Conservation (phyloP, 1,140 invertebrate species). For the Heliothis subflexa region DNA sequence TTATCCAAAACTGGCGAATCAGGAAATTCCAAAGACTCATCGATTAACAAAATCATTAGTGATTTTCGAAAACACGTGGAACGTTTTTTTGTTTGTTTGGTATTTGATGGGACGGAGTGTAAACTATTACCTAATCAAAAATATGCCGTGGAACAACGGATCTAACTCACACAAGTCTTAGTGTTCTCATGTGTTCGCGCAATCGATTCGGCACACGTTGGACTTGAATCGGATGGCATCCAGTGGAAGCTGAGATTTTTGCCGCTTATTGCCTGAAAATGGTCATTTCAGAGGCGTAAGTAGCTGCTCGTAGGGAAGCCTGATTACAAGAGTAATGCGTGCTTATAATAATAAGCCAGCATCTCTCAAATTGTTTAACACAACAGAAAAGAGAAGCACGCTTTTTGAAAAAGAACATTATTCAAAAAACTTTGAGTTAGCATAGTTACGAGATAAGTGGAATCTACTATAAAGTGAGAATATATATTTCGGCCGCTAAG, state of each 20-base stretch:
- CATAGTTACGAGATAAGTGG: no score
- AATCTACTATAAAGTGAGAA: no score
- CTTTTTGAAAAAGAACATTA: no score
- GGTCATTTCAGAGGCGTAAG: background rate
- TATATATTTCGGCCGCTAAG: no score
- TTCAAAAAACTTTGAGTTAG: no score
- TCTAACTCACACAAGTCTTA: conserved; percentile 45
- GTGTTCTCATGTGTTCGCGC: conserved; percentile 51
- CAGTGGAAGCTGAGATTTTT: background rate
- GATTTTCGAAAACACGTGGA: background rate
- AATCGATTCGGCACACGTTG: conserved; percentile 68
- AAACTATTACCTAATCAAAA: conserved; percentile 57
- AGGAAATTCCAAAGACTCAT: conserved; percentile 4
- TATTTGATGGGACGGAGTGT: background rate
- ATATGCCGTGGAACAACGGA: conserved; percentile 53
- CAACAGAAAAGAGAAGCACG: no score
- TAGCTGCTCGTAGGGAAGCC: no score
- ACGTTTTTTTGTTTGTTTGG: background rate
- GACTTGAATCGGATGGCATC: background rate
- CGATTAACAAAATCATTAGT: background rate
- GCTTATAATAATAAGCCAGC: no score
- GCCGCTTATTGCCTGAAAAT: background rate
- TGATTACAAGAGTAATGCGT: no score
- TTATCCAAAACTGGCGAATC: background rate
- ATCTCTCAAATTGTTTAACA: no score